Evolutionary conservation across 2,797 vertebrate genomes (phyloP), one percentile per base, ranked within the genome.

Genomic region (Pseudochaenichthys georgianus): DNA sequence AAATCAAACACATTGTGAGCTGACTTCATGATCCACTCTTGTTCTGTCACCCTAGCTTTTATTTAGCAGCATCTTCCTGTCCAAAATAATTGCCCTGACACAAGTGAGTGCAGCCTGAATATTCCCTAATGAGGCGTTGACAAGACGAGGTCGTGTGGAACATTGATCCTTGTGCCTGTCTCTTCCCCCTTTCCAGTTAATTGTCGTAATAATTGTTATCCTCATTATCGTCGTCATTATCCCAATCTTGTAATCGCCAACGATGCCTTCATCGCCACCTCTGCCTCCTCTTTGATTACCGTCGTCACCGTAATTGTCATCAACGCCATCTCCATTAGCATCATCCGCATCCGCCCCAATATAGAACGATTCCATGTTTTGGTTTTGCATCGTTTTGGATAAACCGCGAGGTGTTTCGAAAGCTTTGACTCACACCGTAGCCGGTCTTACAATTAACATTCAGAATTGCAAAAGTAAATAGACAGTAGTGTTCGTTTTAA

Each of bases 191-290:
- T 67, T 60, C 64, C 42, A 65, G 73, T 59, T 77, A 64, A 82
- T 81, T 64, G 76, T 74, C 65, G 67, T 77, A 60, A 75, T 73
- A 28, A 72, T 72, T 55, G 53, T 75, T 77, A 64, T 77, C 64
- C 54, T 79, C 71, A 83, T 86, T 82, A 88, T 78, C 31, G 19
- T 64, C 74, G 55, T 86, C 74, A 85, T 89, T 87, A 91, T 83
- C 57, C 28, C 74, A 85, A 83, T 88, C 84, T 82, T 72, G 48
- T 77, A 80, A 81, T 73, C 19, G 1, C 57, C 63, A 28, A 58
- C 57, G 48, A 19, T 19, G 51, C 59, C 80, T 68, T 64, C 64
- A 38, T 53, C 23, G 12, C 61, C 72, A 71, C 69, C 73, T 78
- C n/a, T 64, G 12, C 61, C 74, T 70, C 69, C 73, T 78, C n/a